These are phyloP conservation scores for Cheilinus undulatus DNA, from an alignment of 2,113 vertebrate species.

Conservation along the genomic window DNA sequence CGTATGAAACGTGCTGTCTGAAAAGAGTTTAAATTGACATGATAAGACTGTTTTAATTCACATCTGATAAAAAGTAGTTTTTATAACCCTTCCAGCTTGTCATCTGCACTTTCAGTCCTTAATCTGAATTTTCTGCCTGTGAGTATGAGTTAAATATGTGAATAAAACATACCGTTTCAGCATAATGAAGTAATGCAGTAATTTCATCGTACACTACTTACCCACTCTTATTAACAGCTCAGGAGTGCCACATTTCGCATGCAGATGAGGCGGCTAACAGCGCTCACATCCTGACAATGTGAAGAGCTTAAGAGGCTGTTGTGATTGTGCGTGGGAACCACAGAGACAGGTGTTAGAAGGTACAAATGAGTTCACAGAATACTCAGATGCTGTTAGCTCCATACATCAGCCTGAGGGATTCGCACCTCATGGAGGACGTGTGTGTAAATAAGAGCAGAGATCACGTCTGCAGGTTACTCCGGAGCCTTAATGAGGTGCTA, in stretches of 20 bases:
- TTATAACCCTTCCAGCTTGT: too few relatives aligned
- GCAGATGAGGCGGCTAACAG: not conserved
- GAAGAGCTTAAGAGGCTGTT: too few relatives aligned
- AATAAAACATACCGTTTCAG: too few relatives aligned
- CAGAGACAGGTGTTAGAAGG: not conserved
- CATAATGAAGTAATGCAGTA: not conserved
- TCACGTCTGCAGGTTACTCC: not conserved
- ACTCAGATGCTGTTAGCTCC: constrained; percentile 1
- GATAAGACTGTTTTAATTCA: too few relatives aligned
- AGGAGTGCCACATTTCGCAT: not conserved
- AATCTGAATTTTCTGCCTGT: too few relatives aligned
- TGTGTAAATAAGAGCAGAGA: not conserved
- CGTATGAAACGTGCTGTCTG: too few relatives aligned
- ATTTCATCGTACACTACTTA: not conserved
- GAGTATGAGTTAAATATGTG: too few relatives aligned
- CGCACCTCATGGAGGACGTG: not conserved
- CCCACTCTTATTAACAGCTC: not conserved
- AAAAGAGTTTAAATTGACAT: too few relatives aligned
- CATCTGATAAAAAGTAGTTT: too few relatives aligned
- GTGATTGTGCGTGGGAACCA: not conserved
- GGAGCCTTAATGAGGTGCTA: constrained; percentile 20
- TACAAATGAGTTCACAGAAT: constrained; percentile 1
- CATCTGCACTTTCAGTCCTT: too few relatives aligned
- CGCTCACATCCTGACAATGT: not conserved
- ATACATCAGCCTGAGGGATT: not conserved